Evolutionary conservation across 2,113 vertebrate genomes (phyloP).

Genomic region (Phaethon lepturus): DNA sequence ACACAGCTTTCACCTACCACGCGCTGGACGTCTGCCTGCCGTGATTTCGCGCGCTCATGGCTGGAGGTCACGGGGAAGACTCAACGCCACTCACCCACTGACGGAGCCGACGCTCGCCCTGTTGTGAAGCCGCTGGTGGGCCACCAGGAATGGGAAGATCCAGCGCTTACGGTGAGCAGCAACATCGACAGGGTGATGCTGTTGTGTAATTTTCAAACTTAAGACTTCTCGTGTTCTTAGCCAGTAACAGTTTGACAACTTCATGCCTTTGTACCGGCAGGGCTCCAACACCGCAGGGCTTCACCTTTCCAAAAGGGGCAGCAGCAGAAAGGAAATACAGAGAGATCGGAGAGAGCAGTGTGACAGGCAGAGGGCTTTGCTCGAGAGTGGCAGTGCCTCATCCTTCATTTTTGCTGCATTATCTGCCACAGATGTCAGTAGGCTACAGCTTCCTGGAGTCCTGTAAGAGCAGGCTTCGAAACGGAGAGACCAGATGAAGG

Average conservation of each 20-base stretch:
- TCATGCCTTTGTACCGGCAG: rapidly evolving
- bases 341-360: background rate
- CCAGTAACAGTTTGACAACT: background rate
- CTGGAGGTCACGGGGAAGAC: background rate
- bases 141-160: background rate
- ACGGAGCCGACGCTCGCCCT: rapidly evolving
- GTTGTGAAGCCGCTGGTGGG: rapidly evolving
- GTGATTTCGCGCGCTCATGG: rapidly evolving
- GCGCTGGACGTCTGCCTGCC: rapidly evolving
- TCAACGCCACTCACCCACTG: rapidly evolving
- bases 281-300: background rate
- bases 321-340: background rate
- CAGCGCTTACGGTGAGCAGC: rapidly evolving
- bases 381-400: background rate
- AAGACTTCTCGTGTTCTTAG: background rate
- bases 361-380: background rate
- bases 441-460: background rate
- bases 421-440: background rate
- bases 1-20: background rate
- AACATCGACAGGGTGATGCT: rapidly evolving
- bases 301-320: background rate
- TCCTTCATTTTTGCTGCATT: background rate
- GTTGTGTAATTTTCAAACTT: background rate
- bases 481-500: background rate
- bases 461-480: background rate